Evolutionary conservation across 1,140 invertebrate genomes (phyloP).

Genomic region (Acromyrmex charruanus): DNA sequence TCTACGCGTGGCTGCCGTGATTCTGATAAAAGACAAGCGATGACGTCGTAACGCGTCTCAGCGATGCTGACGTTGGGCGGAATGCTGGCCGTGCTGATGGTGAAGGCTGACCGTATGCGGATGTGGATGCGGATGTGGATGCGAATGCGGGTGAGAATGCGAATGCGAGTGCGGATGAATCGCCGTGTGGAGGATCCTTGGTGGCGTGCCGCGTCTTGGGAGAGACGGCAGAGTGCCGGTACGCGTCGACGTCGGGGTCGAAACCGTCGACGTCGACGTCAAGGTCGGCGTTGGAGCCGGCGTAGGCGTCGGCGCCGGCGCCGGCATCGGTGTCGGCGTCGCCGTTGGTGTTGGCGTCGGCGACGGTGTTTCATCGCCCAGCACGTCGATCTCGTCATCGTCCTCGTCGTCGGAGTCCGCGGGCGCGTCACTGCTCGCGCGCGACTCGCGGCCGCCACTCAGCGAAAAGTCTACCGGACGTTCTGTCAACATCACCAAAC

Average conservation of each 20-base stretch:
- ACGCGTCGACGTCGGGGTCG: slow-evolving; percentile 72
- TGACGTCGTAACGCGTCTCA: slow-evolving; percentile 69
- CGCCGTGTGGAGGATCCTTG: slow-evolving; percentile 75
- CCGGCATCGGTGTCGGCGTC: slow-evolving; percentile 82
- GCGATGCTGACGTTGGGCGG: slow-evolving; percentile 82
- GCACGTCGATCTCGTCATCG: slow-evolving; percentile 84
- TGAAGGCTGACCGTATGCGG: slow-evolving; percentile 66
- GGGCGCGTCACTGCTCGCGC: slow-evolving; percentile 82
- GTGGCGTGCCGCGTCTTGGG: slow-evolving; percentile 75
- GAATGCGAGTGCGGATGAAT: slow-evolving; percentile 57
- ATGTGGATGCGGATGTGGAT: slow-evolving; percentile 44
- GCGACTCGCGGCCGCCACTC: slow-evolving; percentile 82
- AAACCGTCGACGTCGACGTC: slow-evolving; percentile 82
- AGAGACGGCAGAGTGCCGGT: slow-evolving; percentile 58
- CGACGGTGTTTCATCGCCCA: slow-evolving; percentile 82
- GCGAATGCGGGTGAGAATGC: slow-evolving; percentile 40
- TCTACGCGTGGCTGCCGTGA: slow-evolving; percentile 9
- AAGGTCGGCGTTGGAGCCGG: slow-evolving; percentile 78
- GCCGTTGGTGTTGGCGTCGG: slow-evolving; percentile 74
- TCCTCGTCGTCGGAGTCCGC: slow-evolving; percentile 84
- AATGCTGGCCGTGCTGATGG: slow-evolving; percentile 78
- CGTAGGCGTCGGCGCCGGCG: slow-evolving; percentile 78
- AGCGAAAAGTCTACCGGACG: slow-evolving; percentile 85
- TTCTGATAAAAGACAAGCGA: background rate
- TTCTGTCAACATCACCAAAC: slow-evolving; percentile 77